Percentiles rank a stretch among this genome's conserved stretches.
Conservation (phyloP, 2,113 vertebrate species). For the Trichomycterus rosablanca region DNA sequence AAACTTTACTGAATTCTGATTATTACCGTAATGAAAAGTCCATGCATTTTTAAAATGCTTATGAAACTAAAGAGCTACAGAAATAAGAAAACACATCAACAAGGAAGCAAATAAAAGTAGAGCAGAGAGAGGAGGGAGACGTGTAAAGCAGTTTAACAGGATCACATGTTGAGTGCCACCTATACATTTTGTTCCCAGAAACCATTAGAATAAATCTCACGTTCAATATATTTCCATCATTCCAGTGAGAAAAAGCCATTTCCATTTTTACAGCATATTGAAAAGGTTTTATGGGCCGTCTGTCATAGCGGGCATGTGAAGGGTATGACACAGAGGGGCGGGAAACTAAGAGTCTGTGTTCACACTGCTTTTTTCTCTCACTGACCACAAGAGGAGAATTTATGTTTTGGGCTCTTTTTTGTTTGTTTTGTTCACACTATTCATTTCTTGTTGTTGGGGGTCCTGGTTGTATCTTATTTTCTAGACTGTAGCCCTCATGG, state of each 20-base stretch:
- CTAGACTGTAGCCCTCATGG: not conserved
- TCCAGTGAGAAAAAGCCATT: slow-evolving; percentile 61
- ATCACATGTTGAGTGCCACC: slow-evolving; percentile 38
- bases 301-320: slow-evolving; percentile 60
- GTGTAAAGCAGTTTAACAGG: slow-evolving; percentile 46
- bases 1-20: slow-evolving; percentile 60
- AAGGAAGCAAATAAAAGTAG: slow-evolving; percentile 25
- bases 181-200: slow-evolving; percentile 43
- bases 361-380: slow-evolving; percentile 8
- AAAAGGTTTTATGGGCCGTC: slow-evolving; percentile 67
- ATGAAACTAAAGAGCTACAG: slow-evolving; percentile 19
- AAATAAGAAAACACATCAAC: not conserved
- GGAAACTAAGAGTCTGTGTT: slow-evolving; percentile 18
- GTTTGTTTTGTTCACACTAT: not conserved
- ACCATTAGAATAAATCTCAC: slow-evolving; percentile 69
- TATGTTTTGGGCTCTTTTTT: not conserved
- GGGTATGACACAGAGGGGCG: slow-evolving; percentile 56
- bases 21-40: slow-evolving; percentile 77
- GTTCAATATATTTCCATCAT: slow-evolving; percentile 53
- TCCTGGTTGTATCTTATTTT: not conserved
- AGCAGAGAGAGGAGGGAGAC: slow-evolving; percentile 34
- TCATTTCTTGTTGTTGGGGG: not conserved
- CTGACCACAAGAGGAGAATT: not conserved
- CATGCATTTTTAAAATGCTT: slow-evolving; percentile 88
- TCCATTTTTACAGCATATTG: slow-evolving; percentile 70